Evolutionary conservation across 2,113 vertebrate genomes (phyloP).

Genomic region (Prionailurus viverrinus): DNA sequence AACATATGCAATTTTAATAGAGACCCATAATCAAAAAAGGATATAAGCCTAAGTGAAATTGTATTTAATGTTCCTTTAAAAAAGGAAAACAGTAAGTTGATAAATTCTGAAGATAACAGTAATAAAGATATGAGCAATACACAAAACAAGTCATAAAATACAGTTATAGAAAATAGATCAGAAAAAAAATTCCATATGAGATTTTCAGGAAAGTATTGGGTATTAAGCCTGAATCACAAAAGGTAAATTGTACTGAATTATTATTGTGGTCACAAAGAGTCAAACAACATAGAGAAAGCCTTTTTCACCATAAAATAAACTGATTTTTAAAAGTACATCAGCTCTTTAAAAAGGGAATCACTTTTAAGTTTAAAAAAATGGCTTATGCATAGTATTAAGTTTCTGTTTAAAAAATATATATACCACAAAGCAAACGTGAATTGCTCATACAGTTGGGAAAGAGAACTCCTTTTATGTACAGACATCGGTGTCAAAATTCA

Average conservation of each 20-base stretch:
- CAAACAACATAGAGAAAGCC: background rate
- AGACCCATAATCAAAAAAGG: constrained; percentile 47
- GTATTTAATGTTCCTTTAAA: constrained; percentile 26
- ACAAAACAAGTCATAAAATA: constrained; percentile 44
- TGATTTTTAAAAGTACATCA: constrained; percentile 9
- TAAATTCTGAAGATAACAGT: constrained; percentile 40
- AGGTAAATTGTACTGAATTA: constrained; percentile 30
- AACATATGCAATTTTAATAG: background rate
- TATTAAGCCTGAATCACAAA: constrained; percentile 43
- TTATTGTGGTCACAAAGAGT: constrained; percentile 21
- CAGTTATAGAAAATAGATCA: constrained; percentile 10
- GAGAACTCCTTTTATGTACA: background rate
- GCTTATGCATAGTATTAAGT: background rate
- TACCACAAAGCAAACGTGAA: constrained; percentile 18
- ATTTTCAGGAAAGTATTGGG: constrained; percentile 2
- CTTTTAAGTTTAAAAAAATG: constrained; percentile 61
- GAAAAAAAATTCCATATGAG: background rate
- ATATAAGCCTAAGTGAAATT: constrained; percentile 24
- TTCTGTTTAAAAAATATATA: constrained; percentile 7
- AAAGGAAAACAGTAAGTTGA: constrained; percentile 33
- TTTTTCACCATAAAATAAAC: background rate
- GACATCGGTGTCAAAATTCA: background rate
- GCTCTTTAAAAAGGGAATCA: constrained; percentile 33
- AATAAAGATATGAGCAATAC: constrained; percentile 20
- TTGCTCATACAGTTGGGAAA: background rate